These are phyloP conservation scores for Epinotia ramella DNA, from an alignment of 2,888 invertebrate species.

Conservation along the genomic window DNA sequence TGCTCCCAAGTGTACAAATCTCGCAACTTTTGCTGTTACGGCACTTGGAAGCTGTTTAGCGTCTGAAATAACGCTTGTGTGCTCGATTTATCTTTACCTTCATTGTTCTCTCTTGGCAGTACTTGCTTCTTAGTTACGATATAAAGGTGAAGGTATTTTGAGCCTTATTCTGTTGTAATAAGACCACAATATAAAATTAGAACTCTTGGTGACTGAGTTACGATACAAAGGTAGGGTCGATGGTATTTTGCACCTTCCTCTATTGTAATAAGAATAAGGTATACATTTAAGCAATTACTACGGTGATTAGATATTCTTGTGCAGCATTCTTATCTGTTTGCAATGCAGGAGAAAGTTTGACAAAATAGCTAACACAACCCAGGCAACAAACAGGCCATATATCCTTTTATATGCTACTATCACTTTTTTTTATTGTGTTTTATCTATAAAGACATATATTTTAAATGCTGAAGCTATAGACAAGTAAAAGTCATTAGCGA, in stretches of 20 bases:
- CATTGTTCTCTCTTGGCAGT: slow-evolving; percentile 33
- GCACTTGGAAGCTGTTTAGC: slow-evolving; percentile 32
- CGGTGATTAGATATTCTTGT: no score
- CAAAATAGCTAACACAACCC: no score
- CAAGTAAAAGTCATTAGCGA: no score
- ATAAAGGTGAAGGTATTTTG: not conserved
- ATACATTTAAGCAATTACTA: not conserved
- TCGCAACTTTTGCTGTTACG: slow-evolving; percentile 31
- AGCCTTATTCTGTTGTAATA: not conserved
- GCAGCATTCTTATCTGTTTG: no score
- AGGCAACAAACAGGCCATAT: no score
- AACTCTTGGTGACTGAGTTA: not conserved
- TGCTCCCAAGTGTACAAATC: slow-evolving; percentile 26
- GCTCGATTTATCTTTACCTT: slow-evolving; percentile 36
- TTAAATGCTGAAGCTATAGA: no score
- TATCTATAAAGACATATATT: no score
- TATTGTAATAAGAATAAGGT: not conserved
- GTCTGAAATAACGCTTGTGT: slow-evolving; percentile 32
- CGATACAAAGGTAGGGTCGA: not conserved
- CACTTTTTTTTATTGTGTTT: no score
- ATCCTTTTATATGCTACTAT: no score
- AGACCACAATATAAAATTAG: not conserved
- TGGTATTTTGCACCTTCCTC: not conserved
- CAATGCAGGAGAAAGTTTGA: no score
- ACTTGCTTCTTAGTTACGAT: slow-evolving; percentile 13